Base-by-base conservation (phyloP, 2,888 invertebrate species). In the Parapristionchus giblindavisi region DNA sequence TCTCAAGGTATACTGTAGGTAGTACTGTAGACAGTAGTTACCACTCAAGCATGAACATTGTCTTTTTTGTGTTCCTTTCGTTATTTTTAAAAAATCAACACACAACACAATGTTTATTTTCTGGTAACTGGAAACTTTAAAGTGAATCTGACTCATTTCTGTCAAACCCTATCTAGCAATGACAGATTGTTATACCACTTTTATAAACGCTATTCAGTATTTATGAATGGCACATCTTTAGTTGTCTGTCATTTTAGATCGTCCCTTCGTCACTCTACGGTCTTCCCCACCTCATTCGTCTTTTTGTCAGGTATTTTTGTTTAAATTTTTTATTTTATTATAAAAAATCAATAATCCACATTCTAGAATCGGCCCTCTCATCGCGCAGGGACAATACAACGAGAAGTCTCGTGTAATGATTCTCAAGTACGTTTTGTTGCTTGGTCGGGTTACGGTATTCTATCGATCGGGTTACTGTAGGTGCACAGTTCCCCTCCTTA, bases 201-300 rank as follows among this genome's bases (percentile, higher is more conserved):
- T n/a, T n/a, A n/a, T n/a, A n/a, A n/a, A n/a, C n/a, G n/a, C n/a
- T n/a, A n/a, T n/a, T n/a, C n/a, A n/a, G n/a, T n/a, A n/a, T n/a
- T n/a, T n/a, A n/a, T n/a, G n/a, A n/a, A n/a, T n/a, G n/a, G n/a
- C n/a, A n/a, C n/a, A n/a, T n/a, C n/a, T n/a, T n/a, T n/a, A n/a
- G n/a, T n/a, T n/a, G n/a, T 34, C 34, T 38, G 38, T 27, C 52
- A 2, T 54, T 56, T 2, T 40, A 71, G 70, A 71, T 71, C 27
- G n/a, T 56, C 8, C 70, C 70, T 14, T 56, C 70, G 14, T 56
- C 70, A 0, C 21, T 71, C 24, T 71, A 71, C 48, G 70, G 70
- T 29, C 17, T 56, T 11, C 11, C 56, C 40, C 70, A 71, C 34
- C 56, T 71, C 3, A 24, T 52, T 14, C 70, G 70, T 8, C 70